A percentile compares a stretch with the other conserved stretches of the same genome.
Evolutionary conservation across 2,888 invertebrate genomes (phyloP).

Genomic region (Ptilodon capucinus): DNA sequence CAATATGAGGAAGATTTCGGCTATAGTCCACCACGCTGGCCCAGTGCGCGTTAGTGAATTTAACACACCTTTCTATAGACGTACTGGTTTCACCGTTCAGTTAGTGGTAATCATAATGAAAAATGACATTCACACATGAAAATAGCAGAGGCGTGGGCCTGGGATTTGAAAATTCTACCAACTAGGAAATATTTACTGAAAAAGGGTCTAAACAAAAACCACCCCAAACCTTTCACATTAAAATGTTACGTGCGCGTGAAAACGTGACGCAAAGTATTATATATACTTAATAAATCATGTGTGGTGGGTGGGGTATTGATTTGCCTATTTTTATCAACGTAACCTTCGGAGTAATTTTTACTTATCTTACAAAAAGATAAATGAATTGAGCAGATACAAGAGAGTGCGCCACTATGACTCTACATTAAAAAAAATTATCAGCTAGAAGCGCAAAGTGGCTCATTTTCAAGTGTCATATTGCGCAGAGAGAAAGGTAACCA

Average conservation of each 20-base stretch:
- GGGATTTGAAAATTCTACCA: too few species aligned
- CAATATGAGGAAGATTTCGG: too few species aligned
- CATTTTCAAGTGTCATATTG: background rate
- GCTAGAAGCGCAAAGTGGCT: background rate
- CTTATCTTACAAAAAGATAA: background rate
- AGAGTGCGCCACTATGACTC: background rate
- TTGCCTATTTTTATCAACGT: constrained; percentile 9
- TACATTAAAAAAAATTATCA: background rate
- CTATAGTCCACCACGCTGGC: too few species aligned
- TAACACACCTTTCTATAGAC: too few species aligned
- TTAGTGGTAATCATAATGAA: too few species aligned
- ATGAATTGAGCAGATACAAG: background rate
- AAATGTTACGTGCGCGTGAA: constrained; percentile 1
- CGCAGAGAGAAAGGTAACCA: background rate
- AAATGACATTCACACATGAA: too few species aligned
- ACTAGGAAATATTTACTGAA: background rate
- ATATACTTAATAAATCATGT: constrained; percentile 22
- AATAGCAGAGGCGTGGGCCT: too few species aligned
- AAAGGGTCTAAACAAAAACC: constrained; percentile 4
- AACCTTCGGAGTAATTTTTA: constrained; percentile 5
- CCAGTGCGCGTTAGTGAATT: too few species aligned
- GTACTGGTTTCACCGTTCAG: too few species aligned
- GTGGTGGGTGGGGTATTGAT: constrained; percentile 8
- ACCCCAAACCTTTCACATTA: constrained; percentile 18
- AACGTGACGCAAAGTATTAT: constrained; percentile 5